Base-by-base conservation (phyloP, 2,113 vertebrate species). In the Colinus virginianus region DNA sequence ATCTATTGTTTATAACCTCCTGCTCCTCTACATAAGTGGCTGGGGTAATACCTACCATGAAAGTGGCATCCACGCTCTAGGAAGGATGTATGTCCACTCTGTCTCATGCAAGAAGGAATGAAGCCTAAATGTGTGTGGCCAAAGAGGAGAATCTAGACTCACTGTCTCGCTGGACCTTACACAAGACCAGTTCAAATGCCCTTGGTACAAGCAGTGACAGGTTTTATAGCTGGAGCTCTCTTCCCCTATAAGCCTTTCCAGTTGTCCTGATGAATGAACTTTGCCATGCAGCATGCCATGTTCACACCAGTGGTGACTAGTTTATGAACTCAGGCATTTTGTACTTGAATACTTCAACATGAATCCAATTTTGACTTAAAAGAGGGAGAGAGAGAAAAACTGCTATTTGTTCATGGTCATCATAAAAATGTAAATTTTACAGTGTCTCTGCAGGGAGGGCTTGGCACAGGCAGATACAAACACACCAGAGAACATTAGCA, bases 401-500 rank as follows among this genome's bases (percentile, higher is more conserved):
- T 30, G 12, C 3, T 71, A 20, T 78, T 91, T 58, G 5, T 55
- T 91, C 48, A 89, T 30, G 30, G 88, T 58, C n/a, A 7, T 59
- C 28, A 68, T 21, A 88, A 88, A 90, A 83, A 42, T 15, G 5
- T 8, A 51, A 71, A 19, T 63, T 72, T 63, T 78, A 13, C 36
- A 56, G 8, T 1, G 4, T 88, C 9, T 69, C 36, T 56, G 74
- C 38, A 76, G 77, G 51, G 58, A 49, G 23, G 12, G 15, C 78
- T 84, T 64, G 66, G 86, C 40, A 85, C 21, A 51, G 46, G 68
- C 75, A 95, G 90, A 46, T 84, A 85, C 23, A 84, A 95, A 94
- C 67, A 86, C 86, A 42, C 45, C 12, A 79, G 32, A 83, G 45
- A 66, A 78, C 7, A 30, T 48, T 55, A 70, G 17, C 5, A 6